Evolutionary conservation across 2,113 vertebrate genomes (phyloP).

Genomic region (Narcine bancroftii): DNA sequence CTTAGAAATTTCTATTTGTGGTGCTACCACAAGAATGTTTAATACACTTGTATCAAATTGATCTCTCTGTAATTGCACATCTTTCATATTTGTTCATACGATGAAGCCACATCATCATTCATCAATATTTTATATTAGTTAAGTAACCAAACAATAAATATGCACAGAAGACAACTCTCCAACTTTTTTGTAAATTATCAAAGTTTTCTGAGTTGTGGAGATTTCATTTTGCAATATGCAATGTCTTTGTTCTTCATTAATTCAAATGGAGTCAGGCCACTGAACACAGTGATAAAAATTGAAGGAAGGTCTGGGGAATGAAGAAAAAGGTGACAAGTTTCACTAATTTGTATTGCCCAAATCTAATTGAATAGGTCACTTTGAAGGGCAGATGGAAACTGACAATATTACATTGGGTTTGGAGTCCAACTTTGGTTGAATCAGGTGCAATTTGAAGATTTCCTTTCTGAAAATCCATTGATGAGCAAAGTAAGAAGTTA

Average conservation of each 20-base stretch:
- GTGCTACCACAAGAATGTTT: neutral
- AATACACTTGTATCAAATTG: neutral
- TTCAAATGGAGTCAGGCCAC: neutral
- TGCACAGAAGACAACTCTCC: neutral
- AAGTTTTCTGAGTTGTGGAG: neutral
- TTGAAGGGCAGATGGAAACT: no score
- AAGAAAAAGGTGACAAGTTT: neutral
- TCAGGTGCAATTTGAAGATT: no score
- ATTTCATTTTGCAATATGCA: neutral
- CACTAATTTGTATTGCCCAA: no score
- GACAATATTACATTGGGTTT: no score
- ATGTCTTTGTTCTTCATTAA: neutral
- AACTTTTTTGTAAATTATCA: neutral
- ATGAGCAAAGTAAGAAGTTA: no score
- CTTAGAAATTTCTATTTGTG: neutral
- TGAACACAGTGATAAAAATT: neutral
- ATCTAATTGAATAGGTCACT: no score
- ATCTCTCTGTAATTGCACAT: neutral
- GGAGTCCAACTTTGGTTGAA: no score
- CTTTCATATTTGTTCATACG: neutral
- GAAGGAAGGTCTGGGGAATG: neutral
- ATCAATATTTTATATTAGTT: neutral
- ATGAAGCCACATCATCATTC: neutral
- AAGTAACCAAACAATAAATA: neutral
- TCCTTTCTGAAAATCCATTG: no score